A percentile compares a stretch with the other conserved stretches of the same genome.
Evolutionary conservation across 2,888 invertebrate genomes (phyloP).

Genomic region (Ennomos fuscantarius): DNA sequence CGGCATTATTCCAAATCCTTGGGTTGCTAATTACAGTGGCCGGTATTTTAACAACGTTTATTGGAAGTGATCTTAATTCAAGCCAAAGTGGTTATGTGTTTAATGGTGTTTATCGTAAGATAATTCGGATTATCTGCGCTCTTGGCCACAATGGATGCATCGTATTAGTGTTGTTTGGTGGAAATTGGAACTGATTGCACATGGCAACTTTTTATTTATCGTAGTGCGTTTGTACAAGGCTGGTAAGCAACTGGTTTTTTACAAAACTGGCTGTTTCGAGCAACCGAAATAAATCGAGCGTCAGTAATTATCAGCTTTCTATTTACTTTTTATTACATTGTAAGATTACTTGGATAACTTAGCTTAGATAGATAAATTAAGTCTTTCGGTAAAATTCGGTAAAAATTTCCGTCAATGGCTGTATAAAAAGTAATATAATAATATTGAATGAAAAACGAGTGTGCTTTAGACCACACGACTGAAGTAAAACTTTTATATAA

Average conservation of each 20-base stretch:
- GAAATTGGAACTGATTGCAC: conserved; percentile 1
- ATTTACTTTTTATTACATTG: too few species aligned
- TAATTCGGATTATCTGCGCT: conserved; percentile 54
- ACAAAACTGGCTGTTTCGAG: too few species aligned
- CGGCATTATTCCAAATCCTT: conserved; percentile 60
- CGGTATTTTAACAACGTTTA: conserved; percentile 74
- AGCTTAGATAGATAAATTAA: too few species aligned
- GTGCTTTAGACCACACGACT: too few species aligned
- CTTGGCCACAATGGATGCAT: conserved; percentile 10
- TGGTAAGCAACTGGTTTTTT: too few species aligned
- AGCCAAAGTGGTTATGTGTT: conserved; percentile 49
- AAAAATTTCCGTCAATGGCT: too few species aligned
- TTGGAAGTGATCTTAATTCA: conserved; percentile 64
- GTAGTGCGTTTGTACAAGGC: too few species aligned
- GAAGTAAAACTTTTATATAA: too few species aligned
- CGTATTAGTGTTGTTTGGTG: background rate
- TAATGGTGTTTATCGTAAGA: conserved; percentile 44
- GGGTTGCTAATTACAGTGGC: conserved; percentile 68
- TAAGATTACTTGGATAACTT: too few species aligned
- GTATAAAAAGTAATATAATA: background rate
- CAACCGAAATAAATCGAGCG: too few species aligned
- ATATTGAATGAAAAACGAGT: background rate
- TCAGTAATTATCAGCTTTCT: too few species aligned
- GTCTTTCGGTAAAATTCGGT: too few species aligned
- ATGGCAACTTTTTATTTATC: background rate